Evolutionary conservation across 2,113 vertebrate species (phyloP), one percentile per base, ranked within the genome.

Genomic region (Leucopsar rothschildi): DNA sequence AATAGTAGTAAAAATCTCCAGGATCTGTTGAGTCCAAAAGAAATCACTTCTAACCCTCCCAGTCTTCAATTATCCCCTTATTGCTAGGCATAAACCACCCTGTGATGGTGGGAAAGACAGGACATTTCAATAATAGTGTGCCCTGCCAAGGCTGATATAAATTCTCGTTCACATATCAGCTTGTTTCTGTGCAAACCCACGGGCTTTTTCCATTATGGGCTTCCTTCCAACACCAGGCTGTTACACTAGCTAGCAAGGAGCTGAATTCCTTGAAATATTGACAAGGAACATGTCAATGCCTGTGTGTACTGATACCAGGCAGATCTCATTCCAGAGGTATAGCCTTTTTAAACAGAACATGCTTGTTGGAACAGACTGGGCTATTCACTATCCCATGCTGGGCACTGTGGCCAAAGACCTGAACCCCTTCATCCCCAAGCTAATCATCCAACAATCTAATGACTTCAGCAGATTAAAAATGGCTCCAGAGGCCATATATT

Each of bases 401-500:
- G 69, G 39, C 50, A 77, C 61, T 70, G 52, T n/a, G 69, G 82
- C 92, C 76, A 83, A 93, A 52, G 55, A 73, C 55, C 40, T 59
- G 60, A 88, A 45, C 39, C 18, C n/a, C 75, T 63, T 76, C 85
- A 66, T 77, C 63, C 79, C 55, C 72, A 40, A 45, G 64, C 45
- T 42, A 64, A 73, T 53, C 31, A 53, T 68, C 64, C 52, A 83
- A 23, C 22, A 75, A 11, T 12, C 61, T 93, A 90, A 95, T 52
- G 35, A 66, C 85, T 95, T 90, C 80, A 78, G 40, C 93, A 96
- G 92, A 75, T 13, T 75, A 16, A 56, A 81, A 81, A 75, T 29
- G 60, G n/a, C 81, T 95, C 82, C 80, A 95, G 66, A 66, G 63
- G 29, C 70, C 35, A 29, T 90, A 92, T 81, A 90, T 90, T 91